Conservation (phyloP, 2,888 invertebrate genomes). For the Tribolium freemani region DNA sequence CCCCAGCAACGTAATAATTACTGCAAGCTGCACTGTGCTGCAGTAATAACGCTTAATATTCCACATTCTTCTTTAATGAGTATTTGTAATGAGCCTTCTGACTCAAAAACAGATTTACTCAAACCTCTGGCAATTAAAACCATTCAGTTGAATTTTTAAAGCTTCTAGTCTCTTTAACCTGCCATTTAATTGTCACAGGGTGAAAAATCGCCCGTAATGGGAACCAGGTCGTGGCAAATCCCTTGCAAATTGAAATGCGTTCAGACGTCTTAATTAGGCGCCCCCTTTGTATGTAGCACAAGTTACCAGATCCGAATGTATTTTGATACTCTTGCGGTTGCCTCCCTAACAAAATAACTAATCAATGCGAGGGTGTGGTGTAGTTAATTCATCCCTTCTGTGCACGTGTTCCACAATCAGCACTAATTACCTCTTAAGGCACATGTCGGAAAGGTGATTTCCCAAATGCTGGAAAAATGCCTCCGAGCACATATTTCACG, state of each 20-base stretch:
- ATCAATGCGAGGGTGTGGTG: conserved; percentile 19
- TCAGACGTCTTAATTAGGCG: conserved; percentile 26
- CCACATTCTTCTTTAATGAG: too few relatives aligned
- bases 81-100: too few relatives aligned
- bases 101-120: too few relatives aligned
- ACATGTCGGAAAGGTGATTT: background rate
- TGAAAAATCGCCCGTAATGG: background rate
- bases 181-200: too few relatives aligned
- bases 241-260: conserved; percentile 10
- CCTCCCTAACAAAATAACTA: conserved; percentile 29
- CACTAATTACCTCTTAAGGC: conserved; percentile 3
- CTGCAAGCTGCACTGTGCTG: too few relatives aligned
- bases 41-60: too few relatives aligned
- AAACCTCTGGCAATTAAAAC: too few relatives aligned
- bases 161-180: background rate
- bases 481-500: conserved; percentile 49
- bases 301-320: conserved; percentile 9
- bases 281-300: background rate
- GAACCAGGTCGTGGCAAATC: background rate
- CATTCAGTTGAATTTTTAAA: too few relatives aligned
- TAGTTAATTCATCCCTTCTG: background rate
- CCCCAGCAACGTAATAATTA: too few relatives aligned
- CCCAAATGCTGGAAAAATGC: conserved; percentile 44
- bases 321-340: conserved; percentile 28
- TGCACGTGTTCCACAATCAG: conserved; percentile 29